Conservation (phyloP, 2,113 vertebrate species). For the Corapipo altera region DNA sequence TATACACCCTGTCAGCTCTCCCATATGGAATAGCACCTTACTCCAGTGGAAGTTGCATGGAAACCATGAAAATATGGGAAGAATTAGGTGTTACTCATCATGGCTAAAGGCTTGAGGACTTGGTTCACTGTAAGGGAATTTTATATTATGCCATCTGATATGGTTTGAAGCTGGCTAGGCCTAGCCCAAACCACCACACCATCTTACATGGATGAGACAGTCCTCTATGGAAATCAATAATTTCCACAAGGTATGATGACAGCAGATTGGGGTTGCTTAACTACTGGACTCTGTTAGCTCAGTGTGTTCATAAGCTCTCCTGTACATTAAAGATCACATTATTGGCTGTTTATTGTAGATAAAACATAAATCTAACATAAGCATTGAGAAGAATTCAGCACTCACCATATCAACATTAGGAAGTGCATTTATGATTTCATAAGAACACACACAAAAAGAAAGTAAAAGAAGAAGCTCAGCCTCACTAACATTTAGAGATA, state of each 20-base stretch:
- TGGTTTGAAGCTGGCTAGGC: no score
- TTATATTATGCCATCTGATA: neutral
- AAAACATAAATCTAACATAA: slow-evolving; percentile 61
- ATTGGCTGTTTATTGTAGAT: slow-evolving; percentile 54
- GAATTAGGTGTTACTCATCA: neutral
- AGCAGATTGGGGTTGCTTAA: slow-evolving; percentile 14
- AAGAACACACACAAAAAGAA: slow-evolving; percentile 21
- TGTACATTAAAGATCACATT: slow-evolving; percentile 63
- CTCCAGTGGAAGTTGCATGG: neutral
- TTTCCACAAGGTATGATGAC: slow-evolving; percentile 7
- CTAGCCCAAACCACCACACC: no score
- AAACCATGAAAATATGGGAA: neutral
- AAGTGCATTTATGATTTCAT: slow-evolving; percentile 66
- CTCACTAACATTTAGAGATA: slow-evolving; percentile 71
- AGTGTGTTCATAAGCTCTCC: neutral
- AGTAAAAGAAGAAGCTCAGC: slow-evolving; percentile 40
- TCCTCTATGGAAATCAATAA: slow-evolving; percentile 28
- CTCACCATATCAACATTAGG: slow-evolving; percentile 54
- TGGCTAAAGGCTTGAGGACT: neutral
- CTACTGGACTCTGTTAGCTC: neutral
- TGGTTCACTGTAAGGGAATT: neutral
- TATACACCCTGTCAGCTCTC: neutral
- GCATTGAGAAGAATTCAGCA: slow-evolving; percentile 58
- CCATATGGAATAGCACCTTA: neutral
- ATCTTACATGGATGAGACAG: neutral